Evolutionary conservation across 2,113 vertebrate genomes (phyloP).

Genomic region (Myotis brandtii): DNA sequence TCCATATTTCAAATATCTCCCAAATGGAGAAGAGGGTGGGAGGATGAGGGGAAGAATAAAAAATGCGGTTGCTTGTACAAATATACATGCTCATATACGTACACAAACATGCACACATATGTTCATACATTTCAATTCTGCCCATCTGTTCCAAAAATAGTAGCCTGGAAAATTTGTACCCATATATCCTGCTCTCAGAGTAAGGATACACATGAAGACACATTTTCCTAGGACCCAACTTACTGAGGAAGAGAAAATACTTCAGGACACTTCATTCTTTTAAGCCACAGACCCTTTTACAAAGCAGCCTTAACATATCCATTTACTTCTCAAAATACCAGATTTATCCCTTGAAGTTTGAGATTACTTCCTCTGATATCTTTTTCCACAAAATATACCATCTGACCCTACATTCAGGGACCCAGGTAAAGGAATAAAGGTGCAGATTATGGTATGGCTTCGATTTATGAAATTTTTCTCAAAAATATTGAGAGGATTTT

Average conservation of each 20-base stretch:
- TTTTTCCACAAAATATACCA: not conserved
- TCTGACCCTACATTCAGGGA: not conserved
- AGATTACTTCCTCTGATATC: not conserved
- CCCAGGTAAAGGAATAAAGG: not conserved
- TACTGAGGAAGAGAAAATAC: not conserved
- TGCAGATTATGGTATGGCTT: not conserved
- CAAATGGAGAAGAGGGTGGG: constrained; percentile 59
- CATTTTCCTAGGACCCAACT: constrained; percentile 16
- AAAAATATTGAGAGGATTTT: not conserved
- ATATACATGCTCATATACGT: constrained; percentile 68
- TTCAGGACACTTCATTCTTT: not conserved
- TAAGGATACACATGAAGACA: constrained; percentile 47
- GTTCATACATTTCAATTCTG: constrained; percentile 77
- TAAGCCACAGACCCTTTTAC: not conserved
- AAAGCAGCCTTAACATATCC: not conserved
- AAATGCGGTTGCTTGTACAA: constrained; percentile 78
- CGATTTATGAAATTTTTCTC: not conserved
- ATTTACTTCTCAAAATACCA: not conserved
- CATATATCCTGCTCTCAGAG: constrained; percentile 36
- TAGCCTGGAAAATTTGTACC: constrained; percentile 67
- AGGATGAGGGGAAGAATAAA: constrained; percentile 67
- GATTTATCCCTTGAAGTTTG: not conserved
- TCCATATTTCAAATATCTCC: constrained; percentile 75
- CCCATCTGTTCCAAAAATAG: constrained; percentile 79
- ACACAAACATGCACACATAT: constrained; percentile 81